These are phyloP conservation scores for Bubalus kerabau DNA, from an alignment of 2,113 vertebrate genomes.

Conservation along the genomic window DNA sequence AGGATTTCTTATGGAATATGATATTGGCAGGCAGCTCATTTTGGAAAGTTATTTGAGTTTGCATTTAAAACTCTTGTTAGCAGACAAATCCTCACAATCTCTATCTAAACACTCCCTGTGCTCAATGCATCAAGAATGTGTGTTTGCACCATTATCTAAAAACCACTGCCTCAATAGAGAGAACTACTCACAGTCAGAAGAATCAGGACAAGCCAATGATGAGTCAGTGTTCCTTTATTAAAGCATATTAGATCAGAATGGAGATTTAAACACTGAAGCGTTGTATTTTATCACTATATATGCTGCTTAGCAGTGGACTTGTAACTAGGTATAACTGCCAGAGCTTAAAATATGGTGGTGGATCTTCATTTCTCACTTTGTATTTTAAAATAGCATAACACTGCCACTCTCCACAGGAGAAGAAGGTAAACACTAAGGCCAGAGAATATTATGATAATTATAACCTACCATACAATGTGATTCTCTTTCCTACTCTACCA, in stretches of 20 bases:
- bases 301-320: neutral
- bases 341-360: neutral
- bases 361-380: neutral
- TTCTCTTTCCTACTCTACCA: conserved; percentile 36
- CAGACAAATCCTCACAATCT: neutral
- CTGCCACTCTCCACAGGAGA: neutral
- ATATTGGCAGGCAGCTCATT: conserved; percentile 40
- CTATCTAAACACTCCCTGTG: neutral
- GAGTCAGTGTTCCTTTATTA: conserved; percentile 17
- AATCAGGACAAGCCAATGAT: neutral
- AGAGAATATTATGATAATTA: neutral
- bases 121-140: conserved; percentile 13
- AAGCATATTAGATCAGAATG: neutral
- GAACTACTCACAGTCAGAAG: neutral
- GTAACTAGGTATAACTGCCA: neutral
- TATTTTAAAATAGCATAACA: neutral
- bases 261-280: neutral
- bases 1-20: conserved; percentile 63
- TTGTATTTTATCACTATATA: neutral
- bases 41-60: conserved; percentile 45
- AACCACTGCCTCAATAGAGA: neutral
- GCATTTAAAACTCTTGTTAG: conserved; percentile 46
- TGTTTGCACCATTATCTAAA: conserved; percentile 12
- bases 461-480: conserved; percentile 1
- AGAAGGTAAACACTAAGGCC: conserved; percentile 40